Percentiles rank a stretch among this genome's conserved stretches.
These are phyloP conservation scores for Nanger granti DNA, from an alignment of 2,113 vertebrate species.

Conservation along the genomic window DNA sequence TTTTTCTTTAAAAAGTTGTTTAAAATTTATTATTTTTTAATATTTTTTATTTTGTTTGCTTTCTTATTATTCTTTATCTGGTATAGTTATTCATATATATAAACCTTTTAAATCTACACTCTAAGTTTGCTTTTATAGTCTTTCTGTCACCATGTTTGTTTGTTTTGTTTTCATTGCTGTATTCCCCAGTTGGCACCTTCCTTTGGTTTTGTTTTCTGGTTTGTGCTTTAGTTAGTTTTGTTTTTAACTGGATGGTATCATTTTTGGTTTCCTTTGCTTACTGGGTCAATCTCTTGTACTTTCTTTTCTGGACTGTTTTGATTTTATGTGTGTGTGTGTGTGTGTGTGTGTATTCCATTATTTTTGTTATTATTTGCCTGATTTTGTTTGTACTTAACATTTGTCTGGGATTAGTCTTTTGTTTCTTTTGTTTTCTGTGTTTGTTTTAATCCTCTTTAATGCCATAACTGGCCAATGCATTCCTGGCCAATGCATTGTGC, in stretches of 20 bases:
- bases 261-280: background rate
- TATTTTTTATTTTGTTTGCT: background rate
- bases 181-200: background rate
- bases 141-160: background rate
- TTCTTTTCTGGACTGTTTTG: background rate
- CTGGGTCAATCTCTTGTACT: background rate
- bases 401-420: background rate
- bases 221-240: background rate
- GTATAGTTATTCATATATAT: background rate
- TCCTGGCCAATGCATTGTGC: too few species aligned
- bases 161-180: background rate
- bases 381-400: background rate
- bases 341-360: background rate
- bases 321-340: background rate
- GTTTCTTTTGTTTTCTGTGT: background rate
- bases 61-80: background rate
- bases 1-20: background rate
- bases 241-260: background rate
- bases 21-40: background rate
- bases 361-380: background rate
- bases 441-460: background rate
- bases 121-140: background rate
- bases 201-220: background rate
- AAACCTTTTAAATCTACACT: background rate
- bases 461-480: background rate